Evolutionary conservation across 2,797 vertebrate species (phyloP), one percentile per base, ranked within the genome.

Genomic region (Micrastur ruficollis): DNA sequence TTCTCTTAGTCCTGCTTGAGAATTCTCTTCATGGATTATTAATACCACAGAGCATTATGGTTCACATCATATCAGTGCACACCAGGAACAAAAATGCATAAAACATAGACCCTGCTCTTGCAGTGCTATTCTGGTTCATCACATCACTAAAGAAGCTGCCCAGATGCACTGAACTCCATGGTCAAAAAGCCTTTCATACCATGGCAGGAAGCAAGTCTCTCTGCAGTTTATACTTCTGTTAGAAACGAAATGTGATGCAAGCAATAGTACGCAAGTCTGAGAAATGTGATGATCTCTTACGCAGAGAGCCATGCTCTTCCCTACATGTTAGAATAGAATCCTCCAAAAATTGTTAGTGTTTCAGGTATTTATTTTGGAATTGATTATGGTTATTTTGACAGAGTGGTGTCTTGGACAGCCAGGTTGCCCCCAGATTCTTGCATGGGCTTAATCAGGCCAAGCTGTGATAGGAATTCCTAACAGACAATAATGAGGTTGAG

Each of bases 21-120:
- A 58, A 89, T 76, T 89, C 89, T 80, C 22, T 78, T 93, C 71
- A 92, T 95, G 40, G 79, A 86, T 97, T 97, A 97, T 95, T 96
- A 85, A 95, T 87, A 46, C 14, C 53, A 76, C 19, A 68, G 75
- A 91, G 38, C 78, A 50, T 50, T 66, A 25, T 14, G 63, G 81
- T 74, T 95, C 93, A 90, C 72, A 88, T 95, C 90, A 3, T 93
- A 89, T 72, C 92, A 85, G 68, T 18, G 42, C 74, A 85, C 31
- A 52, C n/a, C 19, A 86, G 52, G 89, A 95, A 92, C 32, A 85
- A 68, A 95, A 91, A 92, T 95, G 78, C 92, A 95, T 94, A 93
- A 95, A 95, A 89, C 81, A 92, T 74, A 80, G 90, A 67, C 40
- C 16, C 50, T 49, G 50, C 25, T 86, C 73, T 79, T 67, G 47